Conservation (phyloP, 2,113 vertebrate species). For the Chamaetylas fuelleborni region DNA sequence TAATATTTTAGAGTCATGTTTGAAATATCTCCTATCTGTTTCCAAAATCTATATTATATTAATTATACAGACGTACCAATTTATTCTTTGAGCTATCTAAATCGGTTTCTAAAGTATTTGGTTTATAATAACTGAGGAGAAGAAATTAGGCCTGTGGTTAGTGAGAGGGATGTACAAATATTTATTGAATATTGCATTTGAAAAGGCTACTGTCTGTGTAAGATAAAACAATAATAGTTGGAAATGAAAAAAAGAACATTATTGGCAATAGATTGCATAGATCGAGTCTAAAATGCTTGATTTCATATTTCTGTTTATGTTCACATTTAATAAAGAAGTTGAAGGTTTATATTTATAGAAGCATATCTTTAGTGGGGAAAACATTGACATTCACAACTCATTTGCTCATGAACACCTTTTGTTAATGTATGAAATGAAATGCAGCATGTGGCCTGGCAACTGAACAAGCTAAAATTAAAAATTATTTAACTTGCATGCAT, state of each 20-base stretch:
- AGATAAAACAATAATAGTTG: neutral
- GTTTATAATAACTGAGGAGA: neutral
- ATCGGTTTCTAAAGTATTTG: neutral
- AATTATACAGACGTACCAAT: neutral
- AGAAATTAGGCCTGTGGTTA: neutral
- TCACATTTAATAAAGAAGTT: neutral
- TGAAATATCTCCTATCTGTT: neutral
- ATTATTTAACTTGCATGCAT: neutral
- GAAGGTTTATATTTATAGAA: neutral
- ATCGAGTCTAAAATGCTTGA: neutral
- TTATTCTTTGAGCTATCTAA: neutral
- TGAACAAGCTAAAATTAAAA: neutral
- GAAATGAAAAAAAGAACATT: neutral
- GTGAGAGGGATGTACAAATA: neutral
- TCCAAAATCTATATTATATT: neutral
- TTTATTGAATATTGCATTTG: neutral
- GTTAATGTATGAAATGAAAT: constrained; percentile 9
- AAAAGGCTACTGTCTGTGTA: neutral
- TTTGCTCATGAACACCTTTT: constrained; percentile 40
- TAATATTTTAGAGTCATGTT: neutral
- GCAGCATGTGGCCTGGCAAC: neutral
- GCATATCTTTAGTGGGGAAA: neutral
- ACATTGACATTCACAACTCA: neutral
- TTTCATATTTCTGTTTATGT: neutral
- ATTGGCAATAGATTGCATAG: neutral